These are phyloP conservation scores for Camarhynchus parvulus DNA, from an alignment of 2,113 vertebrate genomes.

Conservation along the genomic window DNA sequence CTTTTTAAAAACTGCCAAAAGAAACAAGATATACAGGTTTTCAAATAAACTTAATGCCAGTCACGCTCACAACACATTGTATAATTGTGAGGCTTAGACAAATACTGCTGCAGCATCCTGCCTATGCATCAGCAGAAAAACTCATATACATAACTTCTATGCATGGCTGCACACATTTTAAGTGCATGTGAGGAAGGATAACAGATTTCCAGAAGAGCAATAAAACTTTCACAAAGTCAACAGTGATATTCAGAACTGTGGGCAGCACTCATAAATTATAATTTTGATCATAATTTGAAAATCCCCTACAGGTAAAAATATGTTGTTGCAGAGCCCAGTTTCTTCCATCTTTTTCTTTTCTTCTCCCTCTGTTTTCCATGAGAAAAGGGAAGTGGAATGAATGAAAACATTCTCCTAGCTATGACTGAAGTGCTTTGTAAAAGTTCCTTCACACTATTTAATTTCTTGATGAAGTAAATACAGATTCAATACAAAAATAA, in stretches of 20 bases:
- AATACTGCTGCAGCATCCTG: neutral
- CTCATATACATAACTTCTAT: neutral
- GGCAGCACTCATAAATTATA: neutral
- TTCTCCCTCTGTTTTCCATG: neutral
- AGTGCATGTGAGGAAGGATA: neutral
- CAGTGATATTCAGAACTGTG: neutral
- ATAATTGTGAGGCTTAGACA: neutral
- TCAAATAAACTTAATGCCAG: neutral
- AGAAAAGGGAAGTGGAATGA: neutral
- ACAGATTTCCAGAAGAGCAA: neutral
- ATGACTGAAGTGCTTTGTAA: neutral
- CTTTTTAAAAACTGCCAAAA: neutral
- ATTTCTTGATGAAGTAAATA: neutral
- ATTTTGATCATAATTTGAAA: neutral
- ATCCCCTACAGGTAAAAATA: neutral
- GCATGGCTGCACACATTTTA: neutral
- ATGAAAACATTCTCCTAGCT: neutral
- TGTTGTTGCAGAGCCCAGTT: neutral
- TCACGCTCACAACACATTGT: neutral
- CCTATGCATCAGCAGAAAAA: neutral
- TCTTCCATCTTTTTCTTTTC: neutral
- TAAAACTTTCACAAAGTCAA: neutral
- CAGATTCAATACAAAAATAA: neutral
- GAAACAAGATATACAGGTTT: neutral
- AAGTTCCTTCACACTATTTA: neutral